These are phyloP conservation scores for Myiozetetes cayanensis DNA, from an alignment of 2,113 vertebrate species.

Conservation along the genomic window DNA sequence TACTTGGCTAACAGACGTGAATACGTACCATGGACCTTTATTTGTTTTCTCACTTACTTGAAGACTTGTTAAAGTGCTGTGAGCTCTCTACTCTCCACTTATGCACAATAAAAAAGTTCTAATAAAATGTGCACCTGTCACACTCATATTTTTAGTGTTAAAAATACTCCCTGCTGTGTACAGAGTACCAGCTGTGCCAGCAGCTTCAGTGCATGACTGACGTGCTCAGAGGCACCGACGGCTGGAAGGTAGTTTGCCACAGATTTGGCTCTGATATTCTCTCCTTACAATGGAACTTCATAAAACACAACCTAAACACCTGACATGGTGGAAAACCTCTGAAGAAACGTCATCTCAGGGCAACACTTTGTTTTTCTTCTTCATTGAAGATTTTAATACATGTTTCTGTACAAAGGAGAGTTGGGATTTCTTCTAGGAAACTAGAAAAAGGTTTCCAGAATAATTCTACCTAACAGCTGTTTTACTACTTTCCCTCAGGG, in stretches of 20 bases:
- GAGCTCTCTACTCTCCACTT: neutral
- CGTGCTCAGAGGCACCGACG: neutral
- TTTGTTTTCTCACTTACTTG: slow-evolving; percentile 4
- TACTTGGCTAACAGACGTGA: neutral
- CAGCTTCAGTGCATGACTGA: slow-evolving; percentile 38
- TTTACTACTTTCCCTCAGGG: neutral
- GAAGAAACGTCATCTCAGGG: neutral
- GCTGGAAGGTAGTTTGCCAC: slow-evolving; percentile 1
- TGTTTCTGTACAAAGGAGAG: neutral
- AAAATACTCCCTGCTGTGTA: slow-evolving; percentile 56
- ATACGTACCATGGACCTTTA: neutral
- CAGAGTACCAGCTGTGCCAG: slow-evolving; percentile 50
- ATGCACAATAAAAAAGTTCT: slow-evolving; percentile 33
- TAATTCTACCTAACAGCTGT: neutral
- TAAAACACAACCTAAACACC: neutral
- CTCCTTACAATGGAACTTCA: neutral
- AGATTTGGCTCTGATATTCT: slow-evolving; percentile 12
- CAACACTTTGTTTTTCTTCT: neutral
- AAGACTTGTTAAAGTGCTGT: slow-evolving; percentile 21
- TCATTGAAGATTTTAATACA: neutral
- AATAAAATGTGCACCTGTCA: slow-evolving; percentile 70
- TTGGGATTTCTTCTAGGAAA: neutral
- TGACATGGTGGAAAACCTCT: neutral
- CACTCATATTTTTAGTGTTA: slow-evolving; percentile 35
- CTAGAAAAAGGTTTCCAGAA: neutral